These are phyloP conservation scores for Catamblyrhynchus diadema DNA, from an alignment of 2,797 vertebrate genomes.

Conservation along the genomic window DNA sequence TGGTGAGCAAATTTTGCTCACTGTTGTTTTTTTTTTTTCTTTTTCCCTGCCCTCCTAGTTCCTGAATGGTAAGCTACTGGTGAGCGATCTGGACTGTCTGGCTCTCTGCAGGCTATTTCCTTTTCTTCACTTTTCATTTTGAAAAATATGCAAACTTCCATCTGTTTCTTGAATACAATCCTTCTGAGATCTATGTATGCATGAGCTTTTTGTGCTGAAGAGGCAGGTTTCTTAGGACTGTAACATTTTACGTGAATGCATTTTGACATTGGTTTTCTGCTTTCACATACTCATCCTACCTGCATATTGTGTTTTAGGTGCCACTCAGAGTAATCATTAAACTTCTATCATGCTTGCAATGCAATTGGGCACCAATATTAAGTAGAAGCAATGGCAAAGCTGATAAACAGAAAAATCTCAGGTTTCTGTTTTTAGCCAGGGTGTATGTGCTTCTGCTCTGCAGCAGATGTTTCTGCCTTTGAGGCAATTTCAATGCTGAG, in stretches of 20 bases:
- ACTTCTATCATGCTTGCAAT: neutral
- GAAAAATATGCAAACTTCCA: conserved; percentile 62
- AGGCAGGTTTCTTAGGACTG: neutral
- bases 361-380: neutral
- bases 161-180: conserved; percentile 52
- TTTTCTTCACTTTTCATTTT: conserved; percentile 34
- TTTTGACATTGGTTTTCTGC: neutral
- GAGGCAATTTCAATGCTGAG: conserved; percentile 62
- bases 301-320: neutral
- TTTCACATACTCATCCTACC: neutral
- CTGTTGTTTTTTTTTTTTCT: neutral
- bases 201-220: conserved; percentile 50
- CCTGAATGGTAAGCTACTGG: neutral
- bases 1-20: neutral
- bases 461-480: conserved; percentile 72
- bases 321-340: neutral
- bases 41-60: neutral
- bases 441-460: conserved; percentile 32
- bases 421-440: conserved; percentile 60
- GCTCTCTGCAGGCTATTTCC: conserved; percentile 5
- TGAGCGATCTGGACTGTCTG: neutral
- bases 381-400: neutral
- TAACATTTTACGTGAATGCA: conserved; percentile 27
- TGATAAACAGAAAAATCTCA: conserved; percentile 50
- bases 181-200: conserved; percentile 45